Percentiles rank a stretch among this genome's conserved stretches.
These are phyloP conservation scores for Idaea dimidiata DNA, from an alignment of 2,888 invertebrate species.

Conservation along the genomic window DNA sequence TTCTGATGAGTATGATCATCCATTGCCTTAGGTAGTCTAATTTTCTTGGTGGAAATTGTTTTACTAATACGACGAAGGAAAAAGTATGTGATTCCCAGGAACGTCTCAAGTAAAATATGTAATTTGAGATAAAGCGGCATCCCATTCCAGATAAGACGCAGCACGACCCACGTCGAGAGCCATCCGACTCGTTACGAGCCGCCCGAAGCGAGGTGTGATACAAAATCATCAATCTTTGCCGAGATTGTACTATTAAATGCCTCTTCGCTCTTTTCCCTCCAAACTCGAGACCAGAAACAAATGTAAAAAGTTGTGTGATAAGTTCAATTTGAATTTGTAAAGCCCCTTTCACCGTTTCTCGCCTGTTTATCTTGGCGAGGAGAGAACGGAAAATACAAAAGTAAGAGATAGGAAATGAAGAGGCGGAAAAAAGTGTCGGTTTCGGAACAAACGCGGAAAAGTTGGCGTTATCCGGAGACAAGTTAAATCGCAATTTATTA, in stretches of 20 bases:
- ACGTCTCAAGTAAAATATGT: constrained; percentile 78
- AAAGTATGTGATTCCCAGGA: constrained; percentile 60
- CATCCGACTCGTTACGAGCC: constrained; percentile 77
- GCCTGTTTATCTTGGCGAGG: constrained; percentile 79
- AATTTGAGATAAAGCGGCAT: constrained; percentile 80
- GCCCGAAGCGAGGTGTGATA: constrained; percentile 81
- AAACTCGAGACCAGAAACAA: constrained; percentile 80
- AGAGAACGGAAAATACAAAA: constrained; percentile 79
- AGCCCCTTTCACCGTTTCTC: constrained; percentile 81
- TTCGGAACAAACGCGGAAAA: constrained; percentile 78
- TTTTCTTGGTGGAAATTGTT: constrained; percentile 36
- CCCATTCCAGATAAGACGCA: constrained; percentile 78
- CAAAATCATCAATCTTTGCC: constrained; percentile 81
- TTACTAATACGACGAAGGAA: constrained; percentile 49
- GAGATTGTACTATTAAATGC: constrained; percentile 81
- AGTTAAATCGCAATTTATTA: constrained; percentile 81
- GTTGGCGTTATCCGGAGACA: constrained; percentile 80
- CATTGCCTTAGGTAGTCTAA: constrained; percentile 25
- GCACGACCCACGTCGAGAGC: constrained; percentile 77
- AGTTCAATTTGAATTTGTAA: constrained; percentile 82
- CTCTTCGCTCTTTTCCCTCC: constrained; percentile 77
- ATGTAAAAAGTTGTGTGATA: constrained; percentile 82
- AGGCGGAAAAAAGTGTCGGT: constrained; percentile 81
- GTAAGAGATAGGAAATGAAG: constrained; percentile 82
- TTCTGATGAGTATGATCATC: constrained; percentile 16